Base-by-base conservation (phyloP, 2,888 invertebrate species). In the Clusia tigrina region DNA sequence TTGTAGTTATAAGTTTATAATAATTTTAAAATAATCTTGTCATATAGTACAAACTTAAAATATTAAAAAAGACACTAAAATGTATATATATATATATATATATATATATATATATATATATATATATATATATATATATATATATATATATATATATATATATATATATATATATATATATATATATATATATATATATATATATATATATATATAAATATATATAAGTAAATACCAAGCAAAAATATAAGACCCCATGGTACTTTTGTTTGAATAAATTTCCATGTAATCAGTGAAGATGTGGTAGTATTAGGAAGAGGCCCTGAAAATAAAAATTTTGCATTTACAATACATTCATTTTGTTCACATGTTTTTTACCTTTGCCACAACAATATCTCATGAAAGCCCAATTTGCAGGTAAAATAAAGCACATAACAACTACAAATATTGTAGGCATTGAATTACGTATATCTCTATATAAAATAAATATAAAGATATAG, bases 211-310 rank as follows among this genome's bases (percentile, higher is more conserved):
- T n/a, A n/a, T n/a, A n/a, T n/a, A n/a, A n/a, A n/a, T n/a, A n/a
- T n/a, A n/a, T n/a, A n/a, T n/a, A n/a, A n/a, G n/a, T n/a, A 38
- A 63, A 38, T 66, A 86, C 88, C 94, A 58, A 96, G 86, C 56
- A 96, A 86, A 75, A 96, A 89, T 24, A 96, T 88, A 2, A 96
- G 87, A 53, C 95, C 94, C 96, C 96, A 96, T 2, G 95, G 94
- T 71, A 95, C 89, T 79, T 93, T 93, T 59, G 91, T 88, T 77
- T 95, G 92, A 23, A 95, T 88, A 52, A 90, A 90, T 67, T 90
- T 90, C 96, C 96, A 96, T 15, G 91, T 91, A 54, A 95, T 88
- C 23, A 95, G 85, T 0, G 91, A 88, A 0, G 90, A 86, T 0
- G 92, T 89, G 0, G 90, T 85, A 58, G 87, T 87, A 1, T 85